Conservation (phyloP, 2,888 invertebrate species). For the Drosophila koepferae region DNA sequence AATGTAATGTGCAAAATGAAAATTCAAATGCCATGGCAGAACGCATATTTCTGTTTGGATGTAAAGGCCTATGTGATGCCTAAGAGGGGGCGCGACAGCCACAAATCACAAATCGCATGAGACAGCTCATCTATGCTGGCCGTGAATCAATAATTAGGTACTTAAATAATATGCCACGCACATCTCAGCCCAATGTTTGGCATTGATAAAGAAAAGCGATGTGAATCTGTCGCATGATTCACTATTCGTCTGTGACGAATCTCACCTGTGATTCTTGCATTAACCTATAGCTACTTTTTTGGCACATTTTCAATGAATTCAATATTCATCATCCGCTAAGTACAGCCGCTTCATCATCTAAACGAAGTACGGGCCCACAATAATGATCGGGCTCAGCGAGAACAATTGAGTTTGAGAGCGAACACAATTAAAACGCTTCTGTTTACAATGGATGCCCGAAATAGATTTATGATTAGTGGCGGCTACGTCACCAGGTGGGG, state of each 20-base stretch:
- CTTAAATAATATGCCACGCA: slow-evolving; percentile 15
- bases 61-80: slow-evolving; percentile 19
- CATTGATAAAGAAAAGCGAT: slow-evolving; percentile 39
- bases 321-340: slow-evolving; percentile 48
- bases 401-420: slow-evolving; percentile 66
- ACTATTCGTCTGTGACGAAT: slow-evolving; percentile 69
- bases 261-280: slow-evolving; percentile 42
- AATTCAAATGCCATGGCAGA: slow-evolving; percentile 35
- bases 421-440: slow-evolving; percentile 60
- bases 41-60: slow-evolving; percentile 35
- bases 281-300: slow-evolving; percentile 52
- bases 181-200: slow-evolving; percentile 39
- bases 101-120: slow-evolving; percentile 39
- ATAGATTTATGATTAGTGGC: slow-evolving; percentile 76
- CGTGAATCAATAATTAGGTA: slow-evolving; percentile 61
- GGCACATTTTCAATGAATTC: slow-evolving; percentile 61
- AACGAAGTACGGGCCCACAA: slow-evolving; percentile 27
- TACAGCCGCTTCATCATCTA: slow-evolving; percentile 45
- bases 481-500: slow-evolving; percentile 78
- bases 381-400: slow-evolving; percentile 27
- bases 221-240: slow-evolving; percentile 45
- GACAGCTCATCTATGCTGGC: slow-evolving; percentile 53
- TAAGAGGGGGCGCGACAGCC: slow-evolving; percentile 25
- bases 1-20: slow-evolving; percentile 38
- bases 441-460: slow-evolving; percentile 65